phyloP scores from a whole-genome alignment of 2,797 vertebrate genomes.

The Aulostomus chinensis region DNA sequence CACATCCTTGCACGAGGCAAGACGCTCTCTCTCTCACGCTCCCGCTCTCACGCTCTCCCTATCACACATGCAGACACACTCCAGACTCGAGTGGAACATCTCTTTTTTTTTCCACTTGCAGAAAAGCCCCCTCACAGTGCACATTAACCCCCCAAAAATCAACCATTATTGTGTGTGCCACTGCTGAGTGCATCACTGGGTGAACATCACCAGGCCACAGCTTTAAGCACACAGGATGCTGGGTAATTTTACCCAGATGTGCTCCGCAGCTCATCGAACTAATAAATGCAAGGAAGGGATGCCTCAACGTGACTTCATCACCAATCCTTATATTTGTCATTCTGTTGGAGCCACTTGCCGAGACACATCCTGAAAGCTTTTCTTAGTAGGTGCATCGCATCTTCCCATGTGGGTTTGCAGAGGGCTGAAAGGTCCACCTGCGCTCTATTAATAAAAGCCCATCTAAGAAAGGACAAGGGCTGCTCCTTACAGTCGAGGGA shows the following conservation, averaged over 20 bases:
- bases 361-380: constrained; percentile 24
- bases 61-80: constrained; percentile 43
- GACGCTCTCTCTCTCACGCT: constrained; percentile 41
- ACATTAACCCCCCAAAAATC: constrained; percentile 48
- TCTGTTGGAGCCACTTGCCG: constrained; percentile 8
- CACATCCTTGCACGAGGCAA: constrained; percentile 49
- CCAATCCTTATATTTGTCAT: constrained; percentile 12
- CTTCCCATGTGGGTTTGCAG: constrained; percentile 17
- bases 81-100: constrained; percentile 48
- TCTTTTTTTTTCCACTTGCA: constrained; percentile 46
- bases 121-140: constrained; percentile 25
- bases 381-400: constrained; percentile 1
- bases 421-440: constrained; percentile 44
- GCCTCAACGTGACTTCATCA: constrained; percentile 12
- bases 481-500: constrained; percentile 33
- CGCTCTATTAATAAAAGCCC: constrained; percentile 44
- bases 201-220: constrained; percentile 29
- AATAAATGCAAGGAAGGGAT: constrained; percentile 50
- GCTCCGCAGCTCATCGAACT: constrained; percentile 55
- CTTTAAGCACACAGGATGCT: constrained; percentile 59
- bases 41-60: constrained; percentile 28
- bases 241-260: constrained; percentile 77
- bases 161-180: constrained; percentile 27
- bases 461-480: constrained; percentile 27
- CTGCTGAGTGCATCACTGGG: constrained; percentile 21